phyloP scores from a whole-genome alignment of 2,113 vertebrate genomes.

The Piaya cayana region DNA sequence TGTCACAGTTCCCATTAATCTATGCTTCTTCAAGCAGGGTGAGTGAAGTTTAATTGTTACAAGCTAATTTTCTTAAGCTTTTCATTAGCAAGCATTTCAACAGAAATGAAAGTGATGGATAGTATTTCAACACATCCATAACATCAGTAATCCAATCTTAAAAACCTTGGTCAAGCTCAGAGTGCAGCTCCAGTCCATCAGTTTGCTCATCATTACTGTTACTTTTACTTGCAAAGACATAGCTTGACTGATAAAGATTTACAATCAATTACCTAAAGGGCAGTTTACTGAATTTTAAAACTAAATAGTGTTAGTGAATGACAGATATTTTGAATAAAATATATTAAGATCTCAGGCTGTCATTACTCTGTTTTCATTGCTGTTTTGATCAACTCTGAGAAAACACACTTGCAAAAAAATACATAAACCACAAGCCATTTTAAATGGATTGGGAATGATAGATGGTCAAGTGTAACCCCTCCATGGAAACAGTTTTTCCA shows the following conservation, averaged over 20 bases:
- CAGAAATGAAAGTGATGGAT: constrained; percentile 30
- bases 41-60: background rate
- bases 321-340: background rate
- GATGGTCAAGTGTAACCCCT: background rate
- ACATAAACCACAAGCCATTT: background rate
- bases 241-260: background rate
- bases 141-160: background rate
- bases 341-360: background rate
- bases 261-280: background rate
- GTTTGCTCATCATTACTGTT: background rate
- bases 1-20: background rate
- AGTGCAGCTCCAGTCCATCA: background rate
- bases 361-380: background rate
- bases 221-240: constrained; percentile 32
- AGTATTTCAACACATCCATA: background rate
- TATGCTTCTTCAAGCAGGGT: background rate
- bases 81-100: constrained; percentile 1
- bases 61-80: constrained; percentile 52
- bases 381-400: background rate
- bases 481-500: background rate
- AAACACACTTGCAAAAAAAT: background rate
- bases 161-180: constrained; percentile 4
- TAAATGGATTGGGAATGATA: background rate
- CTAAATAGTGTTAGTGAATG: background rate
- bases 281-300: background rate